Percentiles rank a stretch among this genome's conserved stretches.
These are phyloP conservation scores for Kryptolebias marmoratus DNA, from an alignment of 2,113 vertebrate genomes.

Conservation along the genomic window DNA sequence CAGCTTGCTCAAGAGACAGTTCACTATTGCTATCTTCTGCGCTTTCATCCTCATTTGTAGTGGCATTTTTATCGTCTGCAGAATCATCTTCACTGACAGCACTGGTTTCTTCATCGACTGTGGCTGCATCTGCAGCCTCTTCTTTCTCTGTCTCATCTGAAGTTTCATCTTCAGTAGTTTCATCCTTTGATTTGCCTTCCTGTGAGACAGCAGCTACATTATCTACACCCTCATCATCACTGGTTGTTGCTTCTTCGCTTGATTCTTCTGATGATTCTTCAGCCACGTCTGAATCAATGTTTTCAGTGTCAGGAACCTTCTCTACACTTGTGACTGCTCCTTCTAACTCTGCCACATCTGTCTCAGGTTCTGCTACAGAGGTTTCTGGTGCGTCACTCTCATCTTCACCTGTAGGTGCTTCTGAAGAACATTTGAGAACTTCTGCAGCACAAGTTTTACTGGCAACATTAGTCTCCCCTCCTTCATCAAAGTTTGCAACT, in stretches of 20 bases:
- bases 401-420: constrained; percentile 2
- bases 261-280: constrained; percentile 10
- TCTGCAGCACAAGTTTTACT: constrained; percentile 5
- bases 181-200: constrained; percentile 33
- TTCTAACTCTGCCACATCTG: constrained; percentile 3
- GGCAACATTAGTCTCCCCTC: not conserved
- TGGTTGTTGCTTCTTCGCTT: constrained; percentile 12
- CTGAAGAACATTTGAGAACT: not conserved
- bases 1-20: constrained; percentile 1
- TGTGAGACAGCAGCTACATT: constrained; percentile 17
- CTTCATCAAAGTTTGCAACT: not conserved
- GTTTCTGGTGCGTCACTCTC: constrained; percentile 7
- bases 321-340: constrained; percentile 9
- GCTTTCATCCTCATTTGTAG: constrained; percentile 30
- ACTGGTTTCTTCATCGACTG: not conserved
- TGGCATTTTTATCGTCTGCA: constrained; percentile 1
- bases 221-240: constrained; percentile 24
- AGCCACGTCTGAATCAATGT: not conserved
- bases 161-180: constrained; percentile 9
- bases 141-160: constrained; percentile 2
- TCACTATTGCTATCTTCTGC: constrained; percentile 6
- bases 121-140: not conserved
- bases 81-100: constrained; percentile 11
- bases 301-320: constrained; percentile 20
- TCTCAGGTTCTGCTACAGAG: constrained; percentile 16